phyloP scores from a whole-genome alignment of 2,888 invertebrate species.

The Caenorhabditis panamensis region DNA sequence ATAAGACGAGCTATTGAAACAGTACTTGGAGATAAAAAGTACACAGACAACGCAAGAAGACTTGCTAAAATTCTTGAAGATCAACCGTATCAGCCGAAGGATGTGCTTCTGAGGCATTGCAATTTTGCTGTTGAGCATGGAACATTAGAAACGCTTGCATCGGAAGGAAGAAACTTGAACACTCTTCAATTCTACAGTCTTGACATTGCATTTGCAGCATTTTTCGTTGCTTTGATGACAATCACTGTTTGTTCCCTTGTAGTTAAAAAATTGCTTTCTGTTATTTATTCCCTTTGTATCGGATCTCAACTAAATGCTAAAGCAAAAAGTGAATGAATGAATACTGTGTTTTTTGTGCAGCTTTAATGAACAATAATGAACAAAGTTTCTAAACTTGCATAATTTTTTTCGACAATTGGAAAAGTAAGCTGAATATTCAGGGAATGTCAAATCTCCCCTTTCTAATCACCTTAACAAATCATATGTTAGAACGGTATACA shows the following conservation, averaged over 20 bases:
- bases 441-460: no score
- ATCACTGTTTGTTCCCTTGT: neutral
- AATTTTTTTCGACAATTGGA: no score
- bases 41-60: constrained; percentile 33
- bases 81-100: constrained; percentile 51
- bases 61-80: constrained; percentile 37
- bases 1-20: constrained; percentile 40
- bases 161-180: constrained; percentile 50
- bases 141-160: constrained; percentile 33
- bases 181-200: constrained; percentile 50
- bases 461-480: no score
- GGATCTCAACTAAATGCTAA: no score
- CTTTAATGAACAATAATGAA: no score
- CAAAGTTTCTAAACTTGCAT: no score
- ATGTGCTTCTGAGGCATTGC: constrained; percentile 56
- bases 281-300: no score
- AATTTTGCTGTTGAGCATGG: constrained; percentile 50
- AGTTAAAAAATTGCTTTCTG: no score
- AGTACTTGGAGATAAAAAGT: constrained; percentile 33
- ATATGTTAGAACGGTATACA: no score
- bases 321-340: no score
- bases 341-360: no score
- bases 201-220: constrained; percentile 33
- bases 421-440: no score
- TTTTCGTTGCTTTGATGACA: neutral